These are phyloP conservation scores for Synaphobranchus kaupii DNA, from an alignment of 2,797 vertebrate species.

Conservation along the genomic window DNA sequence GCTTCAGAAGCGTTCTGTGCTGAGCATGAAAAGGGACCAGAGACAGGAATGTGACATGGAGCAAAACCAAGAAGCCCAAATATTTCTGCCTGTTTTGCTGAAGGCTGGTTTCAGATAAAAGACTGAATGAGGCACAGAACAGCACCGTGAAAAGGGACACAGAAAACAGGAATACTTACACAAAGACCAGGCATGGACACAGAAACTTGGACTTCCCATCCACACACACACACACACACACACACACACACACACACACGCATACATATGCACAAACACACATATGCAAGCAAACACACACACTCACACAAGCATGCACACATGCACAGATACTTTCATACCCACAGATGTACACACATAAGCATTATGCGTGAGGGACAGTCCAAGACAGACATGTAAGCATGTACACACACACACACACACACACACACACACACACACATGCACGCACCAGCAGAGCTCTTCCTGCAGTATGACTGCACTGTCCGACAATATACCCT, in stretches of 20 bases:
- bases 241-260: constrained; percentile 1
- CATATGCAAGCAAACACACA: not conserved
- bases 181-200: not conserved
- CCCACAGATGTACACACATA: constrained; percentile 26
- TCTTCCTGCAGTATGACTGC: not conserved
- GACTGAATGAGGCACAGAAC: not conserved
- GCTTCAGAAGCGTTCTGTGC: not conserved
- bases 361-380: not conserved
- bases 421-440: constrained; percentile 21
- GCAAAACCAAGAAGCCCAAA: not conserved
- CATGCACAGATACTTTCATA: not conserved
- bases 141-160: not conserved
- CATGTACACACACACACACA: not conserved
- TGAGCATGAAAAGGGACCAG: not conserved
- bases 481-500: not conserved
- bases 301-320: not conserved
- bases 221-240: constrained; percentile 22
- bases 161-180: not conserved
- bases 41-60: not conserved
- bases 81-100: not conserved
- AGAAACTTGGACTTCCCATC: not conserved
- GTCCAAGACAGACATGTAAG: not conserved
- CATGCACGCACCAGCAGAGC: not conserved
- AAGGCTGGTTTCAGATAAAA: not conserved
- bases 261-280: constrained; percentile 20